A percentile compares a stretch with the other conserved stretches of the same genome.
phyloP scores from a whole-genome alignment of 2,888 invertebrate species.

The Harpagoxenus sublaevis region DNA sequence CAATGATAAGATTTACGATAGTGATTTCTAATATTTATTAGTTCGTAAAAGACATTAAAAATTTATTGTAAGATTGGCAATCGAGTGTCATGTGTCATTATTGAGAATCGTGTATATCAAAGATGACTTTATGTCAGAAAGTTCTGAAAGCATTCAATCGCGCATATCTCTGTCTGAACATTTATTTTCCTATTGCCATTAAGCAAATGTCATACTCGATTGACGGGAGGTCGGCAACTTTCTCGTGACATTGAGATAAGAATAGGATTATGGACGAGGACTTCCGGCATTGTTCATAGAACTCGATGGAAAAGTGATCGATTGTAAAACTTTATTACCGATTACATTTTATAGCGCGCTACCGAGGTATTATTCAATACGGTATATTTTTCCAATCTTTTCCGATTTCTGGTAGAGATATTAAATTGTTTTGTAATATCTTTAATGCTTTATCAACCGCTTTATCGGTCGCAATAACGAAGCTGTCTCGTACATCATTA shows the following conservation, averaged over 20 bases:
- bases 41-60: neutral
- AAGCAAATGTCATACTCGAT: constrained; percentile 18
- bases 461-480: neutral
- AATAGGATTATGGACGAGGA: constrained; percentile 23
- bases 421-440: neutral
- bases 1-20: neutral
- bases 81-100: neutral
- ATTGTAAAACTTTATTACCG: constrained; percentile 14
- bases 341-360: neutral
- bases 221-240: constrained; percentile 20
- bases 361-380: neutral
- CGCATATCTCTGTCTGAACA: neutral
- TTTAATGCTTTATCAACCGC: neutral
- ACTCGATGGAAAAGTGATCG: neutral
- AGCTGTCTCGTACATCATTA: neutral
- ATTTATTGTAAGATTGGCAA: neutral
- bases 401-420: neutral
- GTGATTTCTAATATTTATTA: neutral
- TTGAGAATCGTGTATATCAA: neutral
- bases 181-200: neutral
- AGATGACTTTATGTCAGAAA: neutral
- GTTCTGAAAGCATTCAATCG: neutral
- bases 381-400: neutral
- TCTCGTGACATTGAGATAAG: constrained; percentile 5
- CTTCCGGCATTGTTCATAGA: constrained; percentile 9